Conservation (phyloP, 2,797 vertebrate genomes). For the Myripristis murdjan region DNA sequence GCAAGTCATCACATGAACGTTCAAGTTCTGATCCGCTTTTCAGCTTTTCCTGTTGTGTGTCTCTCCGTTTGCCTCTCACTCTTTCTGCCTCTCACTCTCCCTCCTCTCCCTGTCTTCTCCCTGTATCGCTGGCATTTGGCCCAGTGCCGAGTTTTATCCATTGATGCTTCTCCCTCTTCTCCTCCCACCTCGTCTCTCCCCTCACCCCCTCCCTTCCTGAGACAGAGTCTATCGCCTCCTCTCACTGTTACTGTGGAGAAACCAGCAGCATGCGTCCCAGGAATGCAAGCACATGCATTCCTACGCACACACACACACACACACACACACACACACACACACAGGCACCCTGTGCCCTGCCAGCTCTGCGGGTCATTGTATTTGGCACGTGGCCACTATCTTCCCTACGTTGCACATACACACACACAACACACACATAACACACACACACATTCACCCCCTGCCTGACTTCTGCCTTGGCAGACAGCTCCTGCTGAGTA, state of each 20-base stretch:
- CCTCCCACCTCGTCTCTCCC: conserved; percentile 28
- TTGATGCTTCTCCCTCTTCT: conserved; percentile 53
- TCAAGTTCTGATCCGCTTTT: too few species aligned
- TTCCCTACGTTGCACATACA: conserved; percentile 44
- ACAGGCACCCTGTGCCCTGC: conserved; percentile 74
- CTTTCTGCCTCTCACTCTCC: not conserved
- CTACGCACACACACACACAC: conserved; percentile 38
- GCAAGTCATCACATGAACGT: too few species aligned
- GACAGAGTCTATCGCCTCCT: conserved; percentile 56
- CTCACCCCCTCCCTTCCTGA: conserved; percentile 19
- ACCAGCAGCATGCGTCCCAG: conserved; percentile 77
- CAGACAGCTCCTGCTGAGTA: conserved; percentile 84
- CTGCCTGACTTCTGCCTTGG: conserved; percentile 79
- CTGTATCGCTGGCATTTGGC: conserved; percentile 53
- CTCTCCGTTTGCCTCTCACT: conserved; percentile 16
- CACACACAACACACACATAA: conserved; percentile 18
- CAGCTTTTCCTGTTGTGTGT: too few species aligned
- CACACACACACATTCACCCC: conserved; percentile 57
- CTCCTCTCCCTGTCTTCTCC: not conserved
- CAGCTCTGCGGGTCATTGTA: conserved; percentile 86
- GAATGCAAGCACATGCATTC: conserved; percentile 81
- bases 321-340: conserved; percentile 41
- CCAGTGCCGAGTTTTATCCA: conserved; percentile 57
- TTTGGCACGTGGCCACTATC: conserved; percentile 87
- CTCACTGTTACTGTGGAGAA: conserved; percentile 82